phyloP scores from a whole-genome alignment of 2,797 vertebrate species.

The Dendrocincla fuliginosa region DNA sequence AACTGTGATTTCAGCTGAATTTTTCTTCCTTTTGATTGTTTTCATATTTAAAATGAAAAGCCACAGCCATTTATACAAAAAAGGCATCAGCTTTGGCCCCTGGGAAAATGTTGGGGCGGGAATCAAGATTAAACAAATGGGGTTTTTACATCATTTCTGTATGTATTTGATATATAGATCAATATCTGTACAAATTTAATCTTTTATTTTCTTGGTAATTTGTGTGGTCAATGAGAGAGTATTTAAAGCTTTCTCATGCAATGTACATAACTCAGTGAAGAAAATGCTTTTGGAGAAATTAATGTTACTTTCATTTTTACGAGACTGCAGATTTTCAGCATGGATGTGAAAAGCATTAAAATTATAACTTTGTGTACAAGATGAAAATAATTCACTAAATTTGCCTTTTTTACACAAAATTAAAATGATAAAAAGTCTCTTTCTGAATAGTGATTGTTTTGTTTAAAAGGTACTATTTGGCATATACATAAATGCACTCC shows the following conservation, averaged over 20 bases:
- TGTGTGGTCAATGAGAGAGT: constrained; percentile 87
- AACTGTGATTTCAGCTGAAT: constrained; percentile 90
- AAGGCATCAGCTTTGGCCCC: constrained; percentile 82
- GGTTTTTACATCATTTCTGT: constrained; percentile 89
- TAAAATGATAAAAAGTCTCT: constrained; percentile 79
- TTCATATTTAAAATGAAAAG: constrained; percentile 93
- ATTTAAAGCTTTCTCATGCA: constrained; percentile 87
- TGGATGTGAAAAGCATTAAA: constrained; percentile 97
- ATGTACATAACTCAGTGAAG: constrained; percentile 90
- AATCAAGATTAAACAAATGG: constrained; percentile 80
- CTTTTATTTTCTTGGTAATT: constrained; percentile 92
- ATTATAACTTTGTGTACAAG: constrained; percentile 88
- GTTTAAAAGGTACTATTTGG: background rate
- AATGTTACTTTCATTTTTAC: constrained; percentile 92
- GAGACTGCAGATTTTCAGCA: constrained; percentile 90
- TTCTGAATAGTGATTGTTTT: background rate
- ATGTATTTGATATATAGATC: constrained; percentile 87
- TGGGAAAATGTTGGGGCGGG: constrained; percentile 77
- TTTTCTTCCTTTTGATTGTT: constrained; percentile 83
- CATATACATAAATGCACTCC: fast-evolving
- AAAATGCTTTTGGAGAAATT: constrained; percentile 78
- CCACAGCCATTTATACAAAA: constrained; percentile 83
- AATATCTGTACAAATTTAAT: constrained; percentile 94
- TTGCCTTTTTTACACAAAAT: constrained; percentile 97
- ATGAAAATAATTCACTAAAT: constrained; percentile 89